Evolutionary conservation across 35 echinoderm and acorn worm species (phyloP).

Genomic region (Heliocidaris tuberculata): DNA sequence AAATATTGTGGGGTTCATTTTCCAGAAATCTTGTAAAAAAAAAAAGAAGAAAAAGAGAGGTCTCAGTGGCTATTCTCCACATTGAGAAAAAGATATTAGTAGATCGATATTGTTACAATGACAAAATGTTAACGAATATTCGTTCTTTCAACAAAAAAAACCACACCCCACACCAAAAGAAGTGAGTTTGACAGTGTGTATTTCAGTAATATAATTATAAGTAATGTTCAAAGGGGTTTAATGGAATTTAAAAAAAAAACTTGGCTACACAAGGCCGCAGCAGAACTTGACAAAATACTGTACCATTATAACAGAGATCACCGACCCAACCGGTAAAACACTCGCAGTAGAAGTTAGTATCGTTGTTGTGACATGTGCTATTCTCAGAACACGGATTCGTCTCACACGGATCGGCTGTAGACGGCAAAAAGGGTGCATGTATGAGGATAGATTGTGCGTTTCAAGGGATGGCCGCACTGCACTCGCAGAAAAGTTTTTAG

Average conservation of each 20-base stretch:
- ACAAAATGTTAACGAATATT: no score
- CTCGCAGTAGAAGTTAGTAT: slow-evolving; percentile 67
- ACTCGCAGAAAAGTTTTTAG: no score
- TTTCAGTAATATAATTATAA: not conserved
- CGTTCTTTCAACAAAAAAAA: no score
- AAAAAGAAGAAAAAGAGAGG: no score
- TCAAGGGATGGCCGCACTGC: not conserved
- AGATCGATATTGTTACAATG: no score
- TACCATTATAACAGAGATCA: slow-evolving; percentile 70
- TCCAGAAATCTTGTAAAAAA: no score
- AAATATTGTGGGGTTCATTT: no score
- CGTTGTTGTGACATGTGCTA: slow-evolving; percentile 74
- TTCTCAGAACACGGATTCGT: slow-evolving; percentile 74
- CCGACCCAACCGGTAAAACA: slow-evolving; percentile 68
- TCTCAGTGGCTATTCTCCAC: no score
- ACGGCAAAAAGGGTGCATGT: slow-evolving; percentile 17
- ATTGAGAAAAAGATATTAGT: no score
- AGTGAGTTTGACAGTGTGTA: no score
- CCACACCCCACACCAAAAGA: no score
- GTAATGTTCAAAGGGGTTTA: not conserved
- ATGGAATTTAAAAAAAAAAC: not conserved
- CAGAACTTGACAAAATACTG: not conserved
- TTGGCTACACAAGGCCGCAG: not conserved
- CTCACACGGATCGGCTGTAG: slow-evolving; percentile 78
- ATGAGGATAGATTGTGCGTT: not conserved